Evolutionary conservation across 2,797 vertebrate genomes (phyloP).

Genomic region (Merluccius polli): DNA sequence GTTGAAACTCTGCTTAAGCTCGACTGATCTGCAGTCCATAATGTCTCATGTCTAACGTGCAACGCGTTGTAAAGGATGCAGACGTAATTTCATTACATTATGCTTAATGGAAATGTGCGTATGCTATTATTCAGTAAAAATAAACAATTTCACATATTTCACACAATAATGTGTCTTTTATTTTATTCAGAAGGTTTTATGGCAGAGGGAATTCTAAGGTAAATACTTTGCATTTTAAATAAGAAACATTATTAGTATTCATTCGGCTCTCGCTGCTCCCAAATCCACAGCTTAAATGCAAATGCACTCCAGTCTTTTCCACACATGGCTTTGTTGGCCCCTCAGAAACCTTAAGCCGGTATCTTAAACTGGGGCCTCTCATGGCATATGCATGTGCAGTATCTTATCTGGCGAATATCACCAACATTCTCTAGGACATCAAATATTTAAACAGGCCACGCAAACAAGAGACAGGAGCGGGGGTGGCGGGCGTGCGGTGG

Average conservation of each 20-base stretch:
- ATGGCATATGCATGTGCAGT: slow-evolving; percentile 74
- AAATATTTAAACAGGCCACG: slow-evolving; percentile 80
- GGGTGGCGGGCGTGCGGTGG: neutral
- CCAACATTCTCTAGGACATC: slow-evolving; percentile 72
- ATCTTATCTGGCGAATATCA: slow-evolving; percentile 75
- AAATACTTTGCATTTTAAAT: slow-evolving; percentile 77
- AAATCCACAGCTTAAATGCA: slow-evolving; percentile 73
- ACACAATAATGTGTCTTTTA: slow-evolving; percentile 42
- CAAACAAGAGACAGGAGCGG: slow-evolving; percentile 63
- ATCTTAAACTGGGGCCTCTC: slow-evolving; percentile 72
- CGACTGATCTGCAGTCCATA: slow-evolving; percentile 23
- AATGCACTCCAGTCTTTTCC: slow-evolving; percentile 64
- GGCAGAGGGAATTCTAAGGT: slow-evolving; percentile 57
- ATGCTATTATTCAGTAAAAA: slow-evolving; percentile 24
- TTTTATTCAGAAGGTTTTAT: slow-evolving; percentile 50
- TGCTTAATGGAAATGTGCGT: slow-evolving; percentile 19
- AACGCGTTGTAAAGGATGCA: neutral
- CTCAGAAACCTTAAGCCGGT: slow-evolving; percentile 70
- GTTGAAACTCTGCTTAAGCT: slow-evolving; percentile 31
- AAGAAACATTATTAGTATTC: slow-evolving; percentile 71
- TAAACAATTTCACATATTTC: slow-evolving; percentile 23
- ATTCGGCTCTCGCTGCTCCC: slow-evolving; percentile 55
- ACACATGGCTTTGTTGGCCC: slow-evolving; percentile 69
- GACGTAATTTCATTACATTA: slow-evolving; percentile 3
- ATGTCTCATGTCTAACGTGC: slow-evolving; percentile 3